Evolutionary conservation across 2,888 invertebrate species (phyloP).

Genomic region (Phasia obesa): DNA sequence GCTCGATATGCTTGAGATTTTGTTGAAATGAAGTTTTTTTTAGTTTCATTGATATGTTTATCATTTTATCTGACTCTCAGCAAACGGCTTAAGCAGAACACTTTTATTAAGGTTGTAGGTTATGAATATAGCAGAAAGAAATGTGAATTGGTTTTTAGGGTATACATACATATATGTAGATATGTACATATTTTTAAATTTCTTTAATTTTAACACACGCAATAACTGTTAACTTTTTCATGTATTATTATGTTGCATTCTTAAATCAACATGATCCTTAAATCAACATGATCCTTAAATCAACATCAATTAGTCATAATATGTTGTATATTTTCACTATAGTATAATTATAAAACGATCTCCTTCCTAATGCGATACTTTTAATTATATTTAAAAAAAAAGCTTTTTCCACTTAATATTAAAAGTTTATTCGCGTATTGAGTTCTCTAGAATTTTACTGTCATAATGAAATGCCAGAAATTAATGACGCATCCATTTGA

Average conservation of each 20-base stretch:
- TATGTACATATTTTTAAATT: no score
- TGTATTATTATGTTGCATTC: no score
- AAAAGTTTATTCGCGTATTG: background rate
- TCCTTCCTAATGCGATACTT: background rate
- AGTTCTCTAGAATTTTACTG: background rate
- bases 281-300: no score
- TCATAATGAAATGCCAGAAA: conserved; percentile 11
- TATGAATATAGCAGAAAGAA: background rate
- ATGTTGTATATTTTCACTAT: background rate
- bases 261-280: no score
- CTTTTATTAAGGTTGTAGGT: background rate
- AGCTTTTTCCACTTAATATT: background rate
- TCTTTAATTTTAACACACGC: no score
- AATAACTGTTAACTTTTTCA: no score
- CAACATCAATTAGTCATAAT: no score
- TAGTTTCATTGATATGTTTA: background rate
- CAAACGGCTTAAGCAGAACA: background rate
- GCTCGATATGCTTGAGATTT: conserved; percentile 2
- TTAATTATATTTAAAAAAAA: no score
- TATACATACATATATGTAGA: no score
- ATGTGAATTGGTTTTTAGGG: no score
- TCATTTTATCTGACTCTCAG: conserved; percentile 5
- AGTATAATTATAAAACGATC: background rate
- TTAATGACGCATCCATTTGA: conserved; percentile 54
- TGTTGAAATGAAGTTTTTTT: conserved; percentile 1